A percentile compares a stretch with the other conserved stretches of the same genome.
Conservation (phyloP, 2,888 invertebrate genomes). For the Drosophila dives region DNA sequence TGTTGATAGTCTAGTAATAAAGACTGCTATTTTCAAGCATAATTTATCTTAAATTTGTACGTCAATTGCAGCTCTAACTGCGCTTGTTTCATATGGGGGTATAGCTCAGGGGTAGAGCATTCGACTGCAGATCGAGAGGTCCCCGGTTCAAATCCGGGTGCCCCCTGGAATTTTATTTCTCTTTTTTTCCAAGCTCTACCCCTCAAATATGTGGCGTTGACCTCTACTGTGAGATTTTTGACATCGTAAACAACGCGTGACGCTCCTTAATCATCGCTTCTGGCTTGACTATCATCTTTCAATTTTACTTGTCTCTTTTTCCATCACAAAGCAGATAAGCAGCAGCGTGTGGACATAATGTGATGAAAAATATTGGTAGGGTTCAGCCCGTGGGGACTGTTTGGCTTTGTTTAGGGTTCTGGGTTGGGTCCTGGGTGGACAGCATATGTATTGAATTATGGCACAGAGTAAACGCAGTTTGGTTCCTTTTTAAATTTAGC, state of each 20-base stretch:
- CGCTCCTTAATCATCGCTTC: constrained; percentile 16
- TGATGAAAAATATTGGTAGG: constrained; percentile 6
- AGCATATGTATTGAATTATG: constrained; percentile 64
- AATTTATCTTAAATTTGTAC: constrained; percentile 19
- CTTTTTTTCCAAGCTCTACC: background rate
- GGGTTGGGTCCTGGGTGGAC: constrained; percentile 1
- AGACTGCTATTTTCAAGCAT: background rate
- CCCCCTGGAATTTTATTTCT: constrained; percentile 55
- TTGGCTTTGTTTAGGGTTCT: constrained; percentile 18
- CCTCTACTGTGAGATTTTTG: constrained; percentile 1
- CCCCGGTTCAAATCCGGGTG: constrained; percentile 81
- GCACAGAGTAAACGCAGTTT: background rate
- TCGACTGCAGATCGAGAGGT: constrained; percentile 81
- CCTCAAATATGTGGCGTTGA: constrained; percentile 20
- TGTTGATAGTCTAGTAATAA: constrained; percentile 34
- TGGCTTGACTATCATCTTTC: constrained; percentile 23
- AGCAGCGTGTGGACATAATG: constrained; percentile 41
- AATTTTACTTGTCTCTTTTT: background rate
- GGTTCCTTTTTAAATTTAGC: constrained; percentile 9
- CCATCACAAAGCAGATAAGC: constrained; percentile 44
- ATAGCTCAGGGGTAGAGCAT: constrained; percentile 80
- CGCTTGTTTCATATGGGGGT: constrained; percentile 45
- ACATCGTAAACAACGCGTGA: constrained; percentile 33
- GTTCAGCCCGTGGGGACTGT: background rate
- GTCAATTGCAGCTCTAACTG: constrained; percentile 25